Base-by-base conservation (phyloP, 2,113 vertebrate genomes). In the Xenopus borealis region DNA sequence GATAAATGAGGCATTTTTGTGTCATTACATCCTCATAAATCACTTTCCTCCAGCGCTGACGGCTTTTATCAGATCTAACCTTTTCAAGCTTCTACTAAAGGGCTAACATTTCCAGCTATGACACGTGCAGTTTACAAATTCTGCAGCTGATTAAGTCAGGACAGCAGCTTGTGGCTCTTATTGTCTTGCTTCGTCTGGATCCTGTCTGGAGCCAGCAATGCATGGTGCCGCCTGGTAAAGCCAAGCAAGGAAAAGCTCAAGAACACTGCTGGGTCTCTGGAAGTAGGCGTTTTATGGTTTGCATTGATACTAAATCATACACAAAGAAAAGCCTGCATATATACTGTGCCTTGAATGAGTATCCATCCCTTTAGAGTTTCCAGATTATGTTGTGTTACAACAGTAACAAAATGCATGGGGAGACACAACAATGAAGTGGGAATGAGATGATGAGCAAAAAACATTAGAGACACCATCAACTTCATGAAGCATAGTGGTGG, bases 31-130 rank as follows among this genome's bases (percentile, higher is more conserved):
- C 90, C 92, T 87, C 91, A 96, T 98, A 95, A 98, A 97, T 98
- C 96, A 95, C 91, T 93, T 94, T 93, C 89, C 93, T 92, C 90
- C 93, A 93, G 85, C 88, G 86, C 91, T 95, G 96, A 97, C 95
- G 95, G 95, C 93, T 95, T 96, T 96, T 95, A 96, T 98, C 95
- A 97, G 95, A 94, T 94, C 90, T 98, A 98, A 98, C 97, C 97
- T 99, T 99, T 99, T 96, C 95, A 95, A 95, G 95, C 93, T 92
- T 94, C 94, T 93, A 94, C 96, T 95, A 96, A 91, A 95, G 89
- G 76, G 89, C 93, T 94, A 95, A 94, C 95, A 95, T 96, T 96
- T 96, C 94, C 95, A 96, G 94, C 93, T 95, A 90, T 95, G 96
- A 96, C 94, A 98, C 92, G 93, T 89, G 88, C 91, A 94, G 93